Base-by-base conservation (phyloP, 2,797 vertebrate genomes). In the Hephaestus fuliginosus region DNA sequence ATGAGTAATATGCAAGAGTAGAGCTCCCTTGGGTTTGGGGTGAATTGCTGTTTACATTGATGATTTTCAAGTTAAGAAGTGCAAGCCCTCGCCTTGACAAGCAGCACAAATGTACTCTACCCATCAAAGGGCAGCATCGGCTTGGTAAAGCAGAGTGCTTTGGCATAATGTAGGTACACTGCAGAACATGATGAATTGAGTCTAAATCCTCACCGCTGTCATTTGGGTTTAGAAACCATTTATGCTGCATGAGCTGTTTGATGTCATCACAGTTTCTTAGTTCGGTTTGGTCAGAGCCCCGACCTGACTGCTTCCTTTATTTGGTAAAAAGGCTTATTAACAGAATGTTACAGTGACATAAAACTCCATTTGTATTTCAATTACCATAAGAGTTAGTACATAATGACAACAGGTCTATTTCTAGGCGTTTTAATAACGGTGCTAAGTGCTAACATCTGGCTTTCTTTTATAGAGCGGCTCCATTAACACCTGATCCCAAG, bases 1-100 rank as follows among this genome's bases (percentile, higher is more conserved):
- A 10, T 14, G n/a, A 68, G 61, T 49, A 17, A 7, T 63, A 33
- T 53, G 72, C 30, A 2, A 20, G 53, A 61, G 25, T 7, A 65
- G 10, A 11, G 43, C 28, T 74, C 53, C 62, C 28, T n/a, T 22
- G 51, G 20, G 66, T 55, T 51, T 8, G 13, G 41, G 10, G 41
- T n/a, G 80, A 75, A 83, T 52, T 49, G 39, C 64, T 44, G 48
- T 72, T 76, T 80, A 57, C 66, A 44, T 0, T 13, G 56, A 57
- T 52, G 13, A 43, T 28, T 58, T 55, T 65, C 60, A 80, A 53
- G 53, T n/a, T 41, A 33, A 15, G 57, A 41, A 57, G 17, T 6
- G 6, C 18, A 33, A 10, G 44, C 33, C 49, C 79, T 48, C 62
- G 56, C 51, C 25, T 46, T 18, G 33, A 82, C 63, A 56, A 76